Conservation (phyloP, 2,113 vertebrate genomes). For the Sinocyclocheilus maitianheensis region DNA sequence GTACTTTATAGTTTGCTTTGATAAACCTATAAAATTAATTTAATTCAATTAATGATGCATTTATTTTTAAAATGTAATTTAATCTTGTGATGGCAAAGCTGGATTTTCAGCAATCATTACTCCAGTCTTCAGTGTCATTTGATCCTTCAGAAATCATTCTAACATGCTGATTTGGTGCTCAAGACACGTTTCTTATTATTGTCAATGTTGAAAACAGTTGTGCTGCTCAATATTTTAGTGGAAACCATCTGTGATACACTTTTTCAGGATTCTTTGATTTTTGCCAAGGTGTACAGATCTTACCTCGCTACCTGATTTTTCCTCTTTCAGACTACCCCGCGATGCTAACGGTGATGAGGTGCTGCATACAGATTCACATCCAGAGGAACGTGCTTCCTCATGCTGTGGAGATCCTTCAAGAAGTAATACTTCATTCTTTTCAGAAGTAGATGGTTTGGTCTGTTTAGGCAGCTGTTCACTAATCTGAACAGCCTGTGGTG, state of each 20-base stretch:
- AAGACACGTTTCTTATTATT: not conserved
- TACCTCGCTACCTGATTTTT: not conserved
- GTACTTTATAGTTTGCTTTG: not conserved
- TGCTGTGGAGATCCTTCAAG: not conserved
- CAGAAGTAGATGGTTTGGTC: not conserved
- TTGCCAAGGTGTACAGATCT: not conserved
- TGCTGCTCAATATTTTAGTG: not conserved
- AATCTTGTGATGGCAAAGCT: not conserved
- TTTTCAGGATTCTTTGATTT: not conserved
- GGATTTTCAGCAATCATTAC: not conserved
- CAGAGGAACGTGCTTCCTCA: not conserved
- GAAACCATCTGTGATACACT: not conserved
- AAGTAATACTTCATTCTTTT: not conserved
- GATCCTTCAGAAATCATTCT: not conserved
- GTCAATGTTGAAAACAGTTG: not conserved
- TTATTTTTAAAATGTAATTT: not conserved
- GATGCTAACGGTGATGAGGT: not conserved
- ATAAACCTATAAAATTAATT: not conserved
- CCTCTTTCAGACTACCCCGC: not conserved
- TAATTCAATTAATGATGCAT: not conserved
- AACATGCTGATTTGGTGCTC: too few relatives aligned
- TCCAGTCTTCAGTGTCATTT: too few relatives aligned
- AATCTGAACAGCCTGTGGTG: not conserved
- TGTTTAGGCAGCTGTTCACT: not conserved
- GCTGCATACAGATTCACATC: not conserved